Percentiles rank a stretch among this genome's conserved stretches.
These are phyloP conservation scores for Aphis craccivora DNA, from an alignment of 1,140 invertebrate genomes.

Conservation along the genomic window DNA sequence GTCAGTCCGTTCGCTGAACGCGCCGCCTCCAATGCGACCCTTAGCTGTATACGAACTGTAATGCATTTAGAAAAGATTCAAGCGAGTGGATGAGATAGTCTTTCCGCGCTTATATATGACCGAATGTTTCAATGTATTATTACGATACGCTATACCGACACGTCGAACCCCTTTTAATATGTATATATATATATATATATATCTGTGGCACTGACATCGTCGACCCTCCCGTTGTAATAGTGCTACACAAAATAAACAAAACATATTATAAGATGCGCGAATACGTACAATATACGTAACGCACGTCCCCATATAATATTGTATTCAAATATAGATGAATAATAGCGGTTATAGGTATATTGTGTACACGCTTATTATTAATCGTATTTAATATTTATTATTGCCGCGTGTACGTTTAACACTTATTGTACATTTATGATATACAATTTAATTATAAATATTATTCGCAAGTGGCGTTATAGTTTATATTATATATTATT, in stretches of 20 bases:
- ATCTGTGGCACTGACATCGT: background rate
- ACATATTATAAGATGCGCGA: too few relatives aligned
- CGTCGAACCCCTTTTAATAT: background rate
- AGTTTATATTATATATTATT: background rate
- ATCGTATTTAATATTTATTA: too few relatives aligned
- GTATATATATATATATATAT: background rate
- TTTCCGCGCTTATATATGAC: background rate
- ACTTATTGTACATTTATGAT: too few relatives aligned
- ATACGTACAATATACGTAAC: too few relatives aligned
- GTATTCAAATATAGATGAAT: too few relatives aligned
- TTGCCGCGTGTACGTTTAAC: too few relatives aligned
- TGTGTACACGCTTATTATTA: too few relatives aligned
- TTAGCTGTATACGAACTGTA: background rate
- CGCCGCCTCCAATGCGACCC: background rate
- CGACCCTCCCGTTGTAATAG: too few relatives aligned
- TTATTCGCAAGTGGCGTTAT: background rate
- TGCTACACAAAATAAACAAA: too few relatives aligned
- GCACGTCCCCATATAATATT: too few relatives aligned
- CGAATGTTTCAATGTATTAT: background rate
- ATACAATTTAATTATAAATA: too few relatives aligned
- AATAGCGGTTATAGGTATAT: too few relatives aligned
- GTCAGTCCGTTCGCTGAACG: background rate
- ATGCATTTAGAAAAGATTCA: background rate
- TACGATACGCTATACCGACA: background rate
- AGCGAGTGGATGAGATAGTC: background rate